phyloP scores from a whole-genome alignment of 2,797 vertebrate genomes.

The Danionella dracula region DNA sequence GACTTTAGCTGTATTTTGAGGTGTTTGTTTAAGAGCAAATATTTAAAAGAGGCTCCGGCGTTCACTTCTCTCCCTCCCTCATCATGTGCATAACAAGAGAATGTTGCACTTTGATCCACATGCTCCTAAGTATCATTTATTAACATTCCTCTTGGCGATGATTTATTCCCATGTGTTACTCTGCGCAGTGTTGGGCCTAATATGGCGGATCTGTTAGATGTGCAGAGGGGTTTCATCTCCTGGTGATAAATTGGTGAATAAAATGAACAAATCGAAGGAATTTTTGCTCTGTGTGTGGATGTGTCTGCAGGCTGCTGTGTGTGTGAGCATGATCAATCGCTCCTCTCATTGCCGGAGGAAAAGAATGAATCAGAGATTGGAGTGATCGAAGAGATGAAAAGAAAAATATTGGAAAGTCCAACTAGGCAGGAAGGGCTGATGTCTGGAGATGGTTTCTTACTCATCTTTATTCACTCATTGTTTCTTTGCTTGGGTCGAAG shows the following conservation, averaged over 20 bases:
- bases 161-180: conserved; percentile 31
- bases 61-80: not conserved
- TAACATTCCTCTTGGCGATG: conserved; percentile 30
- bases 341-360: conserved; percentile 12
- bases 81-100: conserved; percentile 13
- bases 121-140: conserved; percentile 34
- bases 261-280: conserved; percentile 20
- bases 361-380: not conserved
- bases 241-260: conserved; percentile 31
- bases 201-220: conserved; percentile 18
- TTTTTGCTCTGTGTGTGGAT: conserved; percentile 1
- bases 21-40: conserved; percentile 39
- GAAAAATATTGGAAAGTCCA: conserved; percentile 9
- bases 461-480: conserved; percentile 16
- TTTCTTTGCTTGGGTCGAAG: conserved; percentile 35
- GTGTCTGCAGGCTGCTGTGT: not conserved
- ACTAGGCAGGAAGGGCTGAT: conserved; percentile 1
- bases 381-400: conserved; percentile 23
- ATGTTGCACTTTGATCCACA: conserved; percentile 40
- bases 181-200: conserved; percentile 26
- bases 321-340: not conserved
- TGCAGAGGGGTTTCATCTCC: conserved; percentile 25
- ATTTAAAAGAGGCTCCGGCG: conserved; percentile 29
- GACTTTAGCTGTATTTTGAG: conserved; percentile 30
- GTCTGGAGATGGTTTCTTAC: conserved; percentile 9